These are phyloP conservation scores for Falco rusticolus DNA, from an alignment of 2,797 vertebrate genomes.

Conservation along the genomic window DNA sequence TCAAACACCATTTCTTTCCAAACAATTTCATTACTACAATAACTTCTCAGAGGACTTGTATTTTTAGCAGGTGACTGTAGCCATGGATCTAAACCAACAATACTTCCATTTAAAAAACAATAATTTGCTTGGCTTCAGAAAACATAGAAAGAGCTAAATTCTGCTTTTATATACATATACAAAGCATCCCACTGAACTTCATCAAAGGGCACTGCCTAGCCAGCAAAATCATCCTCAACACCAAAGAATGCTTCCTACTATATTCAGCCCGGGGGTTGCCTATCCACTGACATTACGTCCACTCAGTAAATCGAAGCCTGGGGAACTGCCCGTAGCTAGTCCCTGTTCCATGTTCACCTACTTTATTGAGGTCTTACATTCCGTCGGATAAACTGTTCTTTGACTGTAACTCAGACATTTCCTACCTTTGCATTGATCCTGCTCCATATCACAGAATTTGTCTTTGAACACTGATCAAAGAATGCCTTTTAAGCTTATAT, in stretches of 20 bases:
- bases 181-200: not conserved
- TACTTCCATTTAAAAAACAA: not conserved
- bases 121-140: not conserved
- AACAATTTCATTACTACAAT: not conserved
- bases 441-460: not conserved
- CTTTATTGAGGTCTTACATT: not conserved
- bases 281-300: not conserved
- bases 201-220: not conserved
- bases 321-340: not conserved
- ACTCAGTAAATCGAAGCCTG: not conserved
- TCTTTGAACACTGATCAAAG: not conserved
- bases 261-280: not conserved
- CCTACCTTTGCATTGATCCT: not conserved
- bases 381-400: not conserved
- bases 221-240: not conserved
- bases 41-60: not conserved
- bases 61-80: not conserved
- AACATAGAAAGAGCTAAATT: not conserved
- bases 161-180: not conserved
- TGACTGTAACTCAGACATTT: not conserved
- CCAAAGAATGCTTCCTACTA: fast-evolving
- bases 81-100: not conserved
- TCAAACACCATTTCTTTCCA: not conserved
- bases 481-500: not conserved
- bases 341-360: not conserved